phyloP scores from a whole-genome alignment of 2,797 vertebrate genomes.

The Melanotaenia maccullochi region DNA sequence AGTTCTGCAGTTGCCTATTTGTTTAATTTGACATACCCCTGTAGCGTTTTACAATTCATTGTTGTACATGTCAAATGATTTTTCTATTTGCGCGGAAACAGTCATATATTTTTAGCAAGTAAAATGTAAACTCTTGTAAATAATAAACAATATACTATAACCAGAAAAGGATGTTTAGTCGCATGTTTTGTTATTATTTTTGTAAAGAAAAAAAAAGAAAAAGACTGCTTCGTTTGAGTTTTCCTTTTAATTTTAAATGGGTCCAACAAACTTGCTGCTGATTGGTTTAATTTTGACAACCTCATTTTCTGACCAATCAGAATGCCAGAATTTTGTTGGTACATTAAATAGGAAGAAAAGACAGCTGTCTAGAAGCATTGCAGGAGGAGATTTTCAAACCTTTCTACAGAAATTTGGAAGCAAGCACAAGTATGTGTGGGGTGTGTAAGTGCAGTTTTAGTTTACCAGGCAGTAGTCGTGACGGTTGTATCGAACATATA shows the following conservation, averaged over 20 bases:
- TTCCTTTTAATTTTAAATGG: background rate
- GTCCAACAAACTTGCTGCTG: constrained; percentile 56
- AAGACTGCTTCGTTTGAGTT: background rate
- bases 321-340: constrained; percentile 34
- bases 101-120: background rate
- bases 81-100: background rate
- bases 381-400: constrained; percentile 34
- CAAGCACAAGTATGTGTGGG: constrained; percentile 30
- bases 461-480: background rate
- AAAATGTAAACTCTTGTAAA: background rate
- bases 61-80: background rate
- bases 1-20: no score
- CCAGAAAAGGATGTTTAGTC: background rate
- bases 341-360: constrained; percentile 37
- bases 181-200: background rate
- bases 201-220: background rate
- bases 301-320: constrained; percentile 66
- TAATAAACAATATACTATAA: background rate
- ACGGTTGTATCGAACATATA: background rate
- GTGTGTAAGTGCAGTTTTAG: background rate
- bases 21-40: background rate
- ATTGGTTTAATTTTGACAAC: constrained; percentile 66
- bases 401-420: constrained; percentile 5
- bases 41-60: background rate
- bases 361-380: constrained; percentile 59